Conservation (phyloP, 2,797 vertebrate species). For the Huso huso region DNA sequence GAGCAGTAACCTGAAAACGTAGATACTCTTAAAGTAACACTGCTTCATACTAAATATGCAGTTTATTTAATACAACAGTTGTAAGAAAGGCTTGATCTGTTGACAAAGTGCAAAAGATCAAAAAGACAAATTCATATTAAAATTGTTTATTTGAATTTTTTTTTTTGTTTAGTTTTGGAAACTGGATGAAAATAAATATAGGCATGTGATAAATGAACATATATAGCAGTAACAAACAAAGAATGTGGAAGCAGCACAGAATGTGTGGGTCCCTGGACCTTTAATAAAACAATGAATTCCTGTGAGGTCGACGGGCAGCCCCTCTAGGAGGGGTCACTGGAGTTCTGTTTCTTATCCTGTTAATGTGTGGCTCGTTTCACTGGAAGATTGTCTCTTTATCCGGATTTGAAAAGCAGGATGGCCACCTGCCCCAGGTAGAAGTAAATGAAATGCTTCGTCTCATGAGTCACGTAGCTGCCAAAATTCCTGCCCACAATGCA, state of each 20-base stretch:
- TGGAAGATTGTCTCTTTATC: slow-evolving; percentile 50
- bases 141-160: slow-evolving; percentile 38
- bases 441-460: slow-evolving; percentile 98
- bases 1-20: no score
- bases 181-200: slow-evolving; percentile 85
- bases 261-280: slow-evolving; percentile 67
- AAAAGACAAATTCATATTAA: slow-evolving; percentile 18
- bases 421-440: slow-evolving; percentile 97
- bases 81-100: no score
- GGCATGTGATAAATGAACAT: slow-evolving; percentile 63
- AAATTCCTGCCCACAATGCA: slow-evolving; percentile 96
- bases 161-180: slow-evolving; percentile 43
- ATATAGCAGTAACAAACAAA: slow-evolving; percentile 49
- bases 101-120: no score
- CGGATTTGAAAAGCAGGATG: slow-evolving; percentile 93
- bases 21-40: no score
- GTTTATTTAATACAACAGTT: no score
- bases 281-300: slow-evolving; percentile 69
- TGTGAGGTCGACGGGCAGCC: slow-evolving; percentile 48
- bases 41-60: no score
- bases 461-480: slow-evolving; percentile 92
- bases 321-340: slow-evolving; percentile 49
- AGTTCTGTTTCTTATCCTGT: slow-evolving; percentile 59
- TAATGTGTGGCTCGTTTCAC: slow-evolving; percentile 12
- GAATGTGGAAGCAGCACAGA: slow-evolving; percentile 66